Conservation (phyloP, 2,888 invertebrate species). For the Spilosoma lubricipeda region DNA sequence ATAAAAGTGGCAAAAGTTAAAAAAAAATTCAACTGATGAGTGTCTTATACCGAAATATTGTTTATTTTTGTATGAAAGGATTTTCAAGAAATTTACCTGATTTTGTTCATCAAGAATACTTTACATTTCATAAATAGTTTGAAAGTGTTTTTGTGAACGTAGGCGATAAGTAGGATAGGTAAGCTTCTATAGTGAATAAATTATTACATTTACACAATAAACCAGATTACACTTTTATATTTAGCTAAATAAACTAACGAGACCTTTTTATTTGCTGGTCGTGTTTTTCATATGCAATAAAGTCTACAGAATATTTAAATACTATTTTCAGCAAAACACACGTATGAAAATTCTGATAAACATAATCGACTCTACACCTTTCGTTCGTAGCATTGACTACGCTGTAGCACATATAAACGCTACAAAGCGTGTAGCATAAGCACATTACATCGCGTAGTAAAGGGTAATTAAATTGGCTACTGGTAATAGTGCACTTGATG, state of each 20-base stretch:
- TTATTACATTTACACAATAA: neutral
- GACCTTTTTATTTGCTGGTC: neutral
- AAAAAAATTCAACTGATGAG: neutral
- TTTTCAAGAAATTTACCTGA: neutral
- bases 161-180: too few relatives aligned
- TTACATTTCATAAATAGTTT: neutral
- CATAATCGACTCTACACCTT: neutral
- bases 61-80: neutral
- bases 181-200: neutral
- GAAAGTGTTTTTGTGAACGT: neutral
- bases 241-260: neutral
- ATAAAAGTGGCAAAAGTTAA: neutral
- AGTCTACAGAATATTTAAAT: neutral
- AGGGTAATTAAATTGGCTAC: conserved; percentile 30
- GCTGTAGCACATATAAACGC: conserved; percentile 24
- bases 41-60: neutral
- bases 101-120: neutral
- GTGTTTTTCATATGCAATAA: neutral
- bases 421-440: conserved; percentile 23
- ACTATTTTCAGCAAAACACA: neutral
- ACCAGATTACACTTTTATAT: neutral
- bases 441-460: conserved; percentile 22
- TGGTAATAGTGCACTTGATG: conserved; percentile 23
- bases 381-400: conserved; percentile 23
- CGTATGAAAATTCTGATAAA: neutral